Evolutionary conservation across 2,797 vertebrate genomes (phyloP).

Genomic region (Siniperca undulata): DNA sequence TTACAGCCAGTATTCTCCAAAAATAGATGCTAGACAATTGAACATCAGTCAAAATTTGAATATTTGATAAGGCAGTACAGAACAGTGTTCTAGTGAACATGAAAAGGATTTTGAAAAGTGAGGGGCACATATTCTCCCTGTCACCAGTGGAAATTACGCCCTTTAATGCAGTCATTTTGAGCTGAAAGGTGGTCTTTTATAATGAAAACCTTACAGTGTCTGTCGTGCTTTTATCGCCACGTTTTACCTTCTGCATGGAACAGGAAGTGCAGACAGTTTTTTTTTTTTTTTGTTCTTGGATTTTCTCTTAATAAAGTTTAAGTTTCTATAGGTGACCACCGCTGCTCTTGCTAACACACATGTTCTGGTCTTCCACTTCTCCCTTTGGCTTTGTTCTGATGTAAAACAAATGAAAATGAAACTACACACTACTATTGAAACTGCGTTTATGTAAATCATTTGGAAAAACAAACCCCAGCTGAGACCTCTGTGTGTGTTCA

Average conservation of each 20-base stretch:
- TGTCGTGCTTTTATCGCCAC: no score
- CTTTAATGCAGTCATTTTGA: background rate
- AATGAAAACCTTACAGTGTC: background rate
- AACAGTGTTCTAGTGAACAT: background rate
- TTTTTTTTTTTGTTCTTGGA: background rate
- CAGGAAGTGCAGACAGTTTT: background rate
- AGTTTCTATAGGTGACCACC: no score
- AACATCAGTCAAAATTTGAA: background rate
- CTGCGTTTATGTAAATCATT: background rate
- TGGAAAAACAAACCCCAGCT: background rate
- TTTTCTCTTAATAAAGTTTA: background rate
- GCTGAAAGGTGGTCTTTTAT: background rate
- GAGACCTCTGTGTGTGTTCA: conserved; percentile 28
- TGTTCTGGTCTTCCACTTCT: background rate
- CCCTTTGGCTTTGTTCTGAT: background rate
- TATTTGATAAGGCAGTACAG: background rate
- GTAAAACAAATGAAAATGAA: background rate
- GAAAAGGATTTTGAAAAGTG: background rate
- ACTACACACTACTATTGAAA: no score
- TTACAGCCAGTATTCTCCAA: no score
- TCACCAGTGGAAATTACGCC: background rate
- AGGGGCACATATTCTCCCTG: background rate
- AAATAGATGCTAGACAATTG: background rate
- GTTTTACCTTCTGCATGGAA: background rate
- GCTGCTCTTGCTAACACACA: background rate